These are phyloP conservation scores for Sacculina carcini DNA, from an alignment of 2,888 invertebrate genomes.

Conservation along the genomic window DNA sequence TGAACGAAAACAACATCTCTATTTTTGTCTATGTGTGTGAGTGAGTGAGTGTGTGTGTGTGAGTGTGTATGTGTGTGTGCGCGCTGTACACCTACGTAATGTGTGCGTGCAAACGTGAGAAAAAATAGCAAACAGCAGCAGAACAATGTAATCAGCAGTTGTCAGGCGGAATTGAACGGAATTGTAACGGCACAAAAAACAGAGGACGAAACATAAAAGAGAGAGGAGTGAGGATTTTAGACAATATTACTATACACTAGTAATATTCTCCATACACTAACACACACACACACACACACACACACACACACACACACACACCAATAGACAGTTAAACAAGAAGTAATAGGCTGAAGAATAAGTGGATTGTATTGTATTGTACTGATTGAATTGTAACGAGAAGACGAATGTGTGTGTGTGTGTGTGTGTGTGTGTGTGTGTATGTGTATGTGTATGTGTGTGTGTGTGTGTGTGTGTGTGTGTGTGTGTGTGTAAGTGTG, in stretches of 20 bases:
- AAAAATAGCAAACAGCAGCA: background rate
- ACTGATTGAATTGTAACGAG: too few relatives aligned
- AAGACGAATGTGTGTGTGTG: too few relatives aligned
- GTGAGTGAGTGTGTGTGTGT: constrained; percentile 5
- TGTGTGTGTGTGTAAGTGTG: background rate
- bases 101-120: background rate
- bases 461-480: background rate
- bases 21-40: constrained; percentile 9
- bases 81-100: background rate
- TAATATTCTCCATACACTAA: too few relatives aligned
- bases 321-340: too few relatives aligned
- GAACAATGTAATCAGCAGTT: background rate
- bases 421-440: background rate
- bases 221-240: background rate
- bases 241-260: too few relatives aligned
- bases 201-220: too few relatives aligned
- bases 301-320: too few relatives aligned
- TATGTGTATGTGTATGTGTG: background rate
- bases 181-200: background rate
- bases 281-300: too few relatives aligned
- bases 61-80: constrained; percentile 6
- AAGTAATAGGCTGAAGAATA: too few relatives aligned
- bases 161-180: background rate
- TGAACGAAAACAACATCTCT: too few relatives aligned
- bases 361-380: too few relatives aligned